Percentiles rank a stretch among this genome's conserved stretches.
Conservation (phyloP, 2,113 vertebrate genomes). For the Sterrhoptilus dennistouni region DNA sequence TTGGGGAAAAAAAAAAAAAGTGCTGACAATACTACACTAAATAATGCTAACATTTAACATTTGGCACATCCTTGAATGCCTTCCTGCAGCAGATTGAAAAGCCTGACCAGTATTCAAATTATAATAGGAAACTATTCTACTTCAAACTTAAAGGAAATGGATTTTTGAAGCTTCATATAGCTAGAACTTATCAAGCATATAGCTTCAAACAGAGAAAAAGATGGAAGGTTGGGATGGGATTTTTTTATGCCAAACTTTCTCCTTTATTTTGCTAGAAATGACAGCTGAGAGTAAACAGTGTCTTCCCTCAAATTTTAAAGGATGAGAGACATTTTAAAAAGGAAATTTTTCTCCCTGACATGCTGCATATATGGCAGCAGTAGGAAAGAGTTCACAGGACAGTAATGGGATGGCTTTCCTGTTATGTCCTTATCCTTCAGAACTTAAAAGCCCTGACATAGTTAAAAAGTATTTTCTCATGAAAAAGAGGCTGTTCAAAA, state of each 20-base stretch:
- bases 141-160: background rate
- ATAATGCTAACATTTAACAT: background rate
- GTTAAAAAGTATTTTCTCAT: background rate
- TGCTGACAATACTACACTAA: background rate
- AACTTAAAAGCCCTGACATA: background rate
- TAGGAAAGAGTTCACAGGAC: background rate
- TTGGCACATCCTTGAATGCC: background rate
- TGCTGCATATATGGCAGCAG: background rate
- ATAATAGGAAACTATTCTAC: background rate
- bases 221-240: background rate
- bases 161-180: background rate
- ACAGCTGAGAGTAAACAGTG: background rate
- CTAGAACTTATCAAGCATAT: background rate
- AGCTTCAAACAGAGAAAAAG: background rate
- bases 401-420: background rate
- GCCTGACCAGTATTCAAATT: background rate
- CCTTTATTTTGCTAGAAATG: conserved; percentile 10
- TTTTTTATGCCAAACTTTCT: background rate
- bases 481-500: background rate
- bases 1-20: background rate
- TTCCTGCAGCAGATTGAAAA: background rate
- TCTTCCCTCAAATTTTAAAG: background rate
- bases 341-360: background rate
- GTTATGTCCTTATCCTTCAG: background rate
- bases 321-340: background rate